Conservation (phyloP, 2,113 vertebrate species). For the Rana temporaria region DNA sequence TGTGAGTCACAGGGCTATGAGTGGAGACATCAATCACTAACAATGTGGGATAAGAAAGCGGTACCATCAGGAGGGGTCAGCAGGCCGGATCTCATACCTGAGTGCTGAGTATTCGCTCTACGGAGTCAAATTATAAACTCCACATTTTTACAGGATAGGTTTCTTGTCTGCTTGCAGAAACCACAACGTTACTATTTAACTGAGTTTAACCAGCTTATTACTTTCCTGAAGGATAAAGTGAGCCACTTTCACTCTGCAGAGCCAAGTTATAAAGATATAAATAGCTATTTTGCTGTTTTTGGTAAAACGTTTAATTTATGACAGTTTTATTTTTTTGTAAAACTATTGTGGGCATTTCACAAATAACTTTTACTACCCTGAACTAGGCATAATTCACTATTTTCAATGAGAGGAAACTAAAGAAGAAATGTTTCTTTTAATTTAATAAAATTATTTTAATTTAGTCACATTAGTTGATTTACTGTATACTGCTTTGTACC, state of each 20-base stretch:
- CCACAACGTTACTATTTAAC: slow-evolving; percentile 3
- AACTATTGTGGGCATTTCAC: neutral
- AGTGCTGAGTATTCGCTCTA: neutral
- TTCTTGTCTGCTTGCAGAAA: neutral
- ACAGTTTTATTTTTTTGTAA: neutral
- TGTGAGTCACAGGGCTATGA: slow-evolving; percentile 7
- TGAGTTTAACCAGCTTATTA: neutral
- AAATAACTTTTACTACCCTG: neutral
- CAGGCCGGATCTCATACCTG: slow-evolving; percentile 14
- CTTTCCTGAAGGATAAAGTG: neutral
- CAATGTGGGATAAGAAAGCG: slow-evolving; percentile 16
- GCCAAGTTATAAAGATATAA: neutral
- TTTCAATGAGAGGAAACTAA: neutral
- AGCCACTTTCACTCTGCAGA: neutral
- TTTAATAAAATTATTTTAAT: too few relatives aligned
- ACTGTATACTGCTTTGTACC: too few relatives aligned
- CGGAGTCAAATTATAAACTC: slow-evolving; percentile 8
- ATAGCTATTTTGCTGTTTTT: neutral
- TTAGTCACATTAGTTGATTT: too few relatives aligned
- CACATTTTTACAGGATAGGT: neutral
- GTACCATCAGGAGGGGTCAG: slow-evolving; percentile 19
- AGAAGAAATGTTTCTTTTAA: too few relatives aligned
- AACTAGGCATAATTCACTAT: neutral
- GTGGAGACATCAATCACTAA: slow-evolving; percentile 19
- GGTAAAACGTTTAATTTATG: neutral